Evolutionary conservation across 2,113 vertebrate genomes (phyloP).

Genomic region (Micromys minutus): DNA sequence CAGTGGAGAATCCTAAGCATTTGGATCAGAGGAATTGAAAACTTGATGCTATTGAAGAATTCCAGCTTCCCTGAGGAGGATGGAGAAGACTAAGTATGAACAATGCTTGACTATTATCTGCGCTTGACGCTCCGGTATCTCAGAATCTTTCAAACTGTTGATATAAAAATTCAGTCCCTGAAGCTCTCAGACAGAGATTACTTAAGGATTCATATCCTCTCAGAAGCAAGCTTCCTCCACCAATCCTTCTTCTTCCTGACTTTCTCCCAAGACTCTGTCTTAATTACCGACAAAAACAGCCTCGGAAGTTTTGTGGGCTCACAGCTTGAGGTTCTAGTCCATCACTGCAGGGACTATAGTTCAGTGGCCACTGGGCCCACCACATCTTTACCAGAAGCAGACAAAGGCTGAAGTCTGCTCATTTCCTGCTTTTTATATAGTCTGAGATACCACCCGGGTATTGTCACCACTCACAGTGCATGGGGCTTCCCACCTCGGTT

Average conservation of each 20-base stretch:
- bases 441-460: neutral
- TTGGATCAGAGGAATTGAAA: neutral
- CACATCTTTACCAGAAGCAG: neutral
- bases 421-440: neutral
- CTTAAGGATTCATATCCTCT: neutral
- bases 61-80: neutral
- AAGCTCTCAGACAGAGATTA: neutral
- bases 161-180: constrained; percentile 10
- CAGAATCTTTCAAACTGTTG: constrained; percentile 31
- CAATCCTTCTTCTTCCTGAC: neutral
- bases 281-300: neutral
- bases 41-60: constrained; percentile 17
- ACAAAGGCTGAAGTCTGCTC: neutral
- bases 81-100: constrained; percentile 11
- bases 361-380: neutral
- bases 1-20: neutral
- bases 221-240: neutral
- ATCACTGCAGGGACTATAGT: no score
- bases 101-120: constrained; percentile 17
- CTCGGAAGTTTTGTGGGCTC: neutral
- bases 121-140: constrained; percentile 27
- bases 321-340: neutral
- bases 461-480: neutral
- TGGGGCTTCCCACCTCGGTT: neutral
- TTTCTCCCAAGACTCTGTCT: neutral